Evolutionary conservation across 2,797 vertebrate species (phyloP).

Genomic region (Danio kyathit): DNA sequence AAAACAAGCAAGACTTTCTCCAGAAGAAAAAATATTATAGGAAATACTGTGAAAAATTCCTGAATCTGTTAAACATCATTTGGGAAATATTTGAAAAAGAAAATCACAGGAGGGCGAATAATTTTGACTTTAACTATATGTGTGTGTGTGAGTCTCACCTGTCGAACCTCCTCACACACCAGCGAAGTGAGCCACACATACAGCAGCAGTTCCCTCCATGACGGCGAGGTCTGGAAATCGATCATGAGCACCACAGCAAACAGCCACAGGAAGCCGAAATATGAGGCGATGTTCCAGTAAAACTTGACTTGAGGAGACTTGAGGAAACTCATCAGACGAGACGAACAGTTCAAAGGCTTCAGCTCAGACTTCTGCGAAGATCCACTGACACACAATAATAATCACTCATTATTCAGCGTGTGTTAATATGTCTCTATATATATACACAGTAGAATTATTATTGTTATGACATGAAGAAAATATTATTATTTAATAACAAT

Average conservation of each 20-base stretch:
- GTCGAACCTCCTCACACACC: constrained; percentile 92
- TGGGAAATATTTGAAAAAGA: no score
- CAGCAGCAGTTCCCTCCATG: constrained; percentile 84
- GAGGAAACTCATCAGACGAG: constrained; percentile 69
- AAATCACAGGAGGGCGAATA: no score
- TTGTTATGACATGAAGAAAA: no score
- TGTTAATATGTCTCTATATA: no score
- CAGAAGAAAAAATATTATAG: no score
- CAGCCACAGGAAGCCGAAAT: constrained; percentile 92
- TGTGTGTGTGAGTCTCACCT: constrained; percentile 78
- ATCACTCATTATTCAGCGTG: background rate
- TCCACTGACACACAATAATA: constrained; percentile 14
- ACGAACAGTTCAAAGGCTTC: constrained; percentile 69
- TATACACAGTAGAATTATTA: no score
- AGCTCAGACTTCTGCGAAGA: constrained; percentile 38
- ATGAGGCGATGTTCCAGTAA: constrained; percentile 90
- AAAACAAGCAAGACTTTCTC: no score
- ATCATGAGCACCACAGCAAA: constrained; percentile 92
- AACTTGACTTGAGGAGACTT: constrained; percentile 84
- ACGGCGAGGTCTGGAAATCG: constrained; percentile 89
- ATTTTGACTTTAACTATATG: no score
- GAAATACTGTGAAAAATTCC: no score
- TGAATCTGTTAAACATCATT: no score
- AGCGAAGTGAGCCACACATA: constrained; percentile 93
- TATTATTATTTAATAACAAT: no score